phyloP scores from a whole-genome alignment of 2,113 vertebrate genomes.

The Deroptyus accipitrinus region DNA sequence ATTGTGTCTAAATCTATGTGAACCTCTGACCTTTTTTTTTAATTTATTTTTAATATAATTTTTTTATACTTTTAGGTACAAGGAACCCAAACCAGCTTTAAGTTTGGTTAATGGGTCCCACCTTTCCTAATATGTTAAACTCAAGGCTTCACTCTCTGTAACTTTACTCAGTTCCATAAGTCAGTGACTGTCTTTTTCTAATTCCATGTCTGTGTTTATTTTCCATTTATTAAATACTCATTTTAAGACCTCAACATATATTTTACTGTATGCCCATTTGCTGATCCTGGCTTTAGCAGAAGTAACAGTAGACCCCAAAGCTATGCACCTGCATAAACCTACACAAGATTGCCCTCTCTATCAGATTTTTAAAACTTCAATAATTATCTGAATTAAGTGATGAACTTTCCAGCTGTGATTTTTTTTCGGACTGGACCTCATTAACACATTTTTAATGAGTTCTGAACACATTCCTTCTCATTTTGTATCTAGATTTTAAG shows the following conservation, averaged over 20 bases:
- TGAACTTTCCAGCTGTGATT: neutral
- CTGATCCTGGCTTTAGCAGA: neutral
- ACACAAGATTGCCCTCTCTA: neutral
- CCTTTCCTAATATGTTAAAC: neutral
- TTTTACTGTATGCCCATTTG: neutral
- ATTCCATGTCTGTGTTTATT: neutral
- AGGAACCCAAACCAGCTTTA: neutral
- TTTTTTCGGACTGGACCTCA: neutral
- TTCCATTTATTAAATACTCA: neutral
- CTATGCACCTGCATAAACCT: neutral
- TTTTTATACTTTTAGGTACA: neutral
- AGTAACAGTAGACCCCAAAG: neutral
- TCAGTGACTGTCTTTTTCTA: neutral
- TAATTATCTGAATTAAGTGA: neutral
- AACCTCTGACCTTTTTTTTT: neutral
- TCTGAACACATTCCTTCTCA: neutral
- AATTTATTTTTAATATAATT: neutral
- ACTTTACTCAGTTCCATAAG: neutral
- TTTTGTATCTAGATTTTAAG: neutral
- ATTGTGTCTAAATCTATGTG: neutral
- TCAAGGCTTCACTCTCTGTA: neutral
- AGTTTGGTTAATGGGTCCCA: neutral
- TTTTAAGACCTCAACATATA: neutral
- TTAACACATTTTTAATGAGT: neutral
- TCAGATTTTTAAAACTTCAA: neutral